phyloP scores from a whole-genome alignment of 2,888 invertebrate species.

The Mesorhabditis belari region DNA sequence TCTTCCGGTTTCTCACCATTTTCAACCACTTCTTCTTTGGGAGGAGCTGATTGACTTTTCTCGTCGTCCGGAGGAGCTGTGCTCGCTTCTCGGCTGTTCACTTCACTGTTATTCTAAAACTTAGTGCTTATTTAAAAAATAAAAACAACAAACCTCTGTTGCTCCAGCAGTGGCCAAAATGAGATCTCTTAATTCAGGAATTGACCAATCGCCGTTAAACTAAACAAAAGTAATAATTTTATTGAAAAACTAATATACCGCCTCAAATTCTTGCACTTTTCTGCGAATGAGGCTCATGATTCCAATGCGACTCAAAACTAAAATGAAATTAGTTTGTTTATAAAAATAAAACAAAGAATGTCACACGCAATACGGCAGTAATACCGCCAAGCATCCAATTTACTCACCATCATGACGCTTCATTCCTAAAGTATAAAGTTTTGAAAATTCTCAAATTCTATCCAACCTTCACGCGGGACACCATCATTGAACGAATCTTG shows the following conservation, averaged over 20 bases:
- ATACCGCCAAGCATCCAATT: too few species aligned
- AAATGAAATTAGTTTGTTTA: conserved; percentile 89
- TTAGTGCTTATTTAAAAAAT: too few species aligned
- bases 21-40: conserved; percentile 2
- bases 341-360: too few species aligned
- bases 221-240: conserved; percentile 55
- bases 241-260: conserved; percentile 56
- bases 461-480: conserved; percentile 21
- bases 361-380: too few species aligned
- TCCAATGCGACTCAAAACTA: conserved; percentile 92
- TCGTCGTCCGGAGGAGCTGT: conserved; percentile 12
- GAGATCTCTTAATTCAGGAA: conserved; percentile 22
- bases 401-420: too few species aligned
- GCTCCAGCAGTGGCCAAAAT: conserved; percentile 61
- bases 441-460: too few species aligned
- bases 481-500: conserved; percentile 47
- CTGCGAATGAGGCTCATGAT: conserved; percentile 97
- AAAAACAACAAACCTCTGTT: too few species aligned
- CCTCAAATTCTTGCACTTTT: conserved; percentile 95
- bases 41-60: neutral
- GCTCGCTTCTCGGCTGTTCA: conserved; percentile 36
- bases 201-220: conserved; percentile 81
- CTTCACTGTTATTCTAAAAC: neutral
- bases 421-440: too few species aligned
- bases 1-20: conserved; percentile 43